Evolutionary conservation across 1,140 invertebrate genomes (phyloP), one percentile per base, ranked within the genome.

Genomic region (Latrodectus geometricus): DNA sequence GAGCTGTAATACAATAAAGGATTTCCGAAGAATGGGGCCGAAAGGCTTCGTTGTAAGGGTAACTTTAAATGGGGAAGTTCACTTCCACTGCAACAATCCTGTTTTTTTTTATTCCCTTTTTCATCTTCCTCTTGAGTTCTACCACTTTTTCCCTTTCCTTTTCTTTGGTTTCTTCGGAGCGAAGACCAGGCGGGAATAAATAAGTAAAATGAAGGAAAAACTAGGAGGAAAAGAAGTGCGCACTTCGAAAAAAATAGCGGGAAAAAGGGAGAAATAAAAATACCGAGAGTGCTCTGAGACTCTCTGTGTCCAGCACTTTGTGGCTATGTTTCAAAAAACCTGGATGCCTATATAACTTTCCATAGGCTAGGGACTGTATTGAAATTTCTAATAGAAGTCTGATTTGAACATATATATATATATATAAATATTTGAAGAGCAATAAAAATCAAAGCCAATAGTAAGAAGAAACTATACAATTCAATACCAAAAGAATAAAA

Each of bases 321-420:
- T 83, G 80, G 80, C 80, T 74, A 70, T 83, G 80, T 83, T 83
- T 83, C 80, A 65, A 74, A 66, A 65, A 74, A 83, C 74, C 70
- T 68, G 68, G n/a, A 61, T 74, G 70, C 72, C 80, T 74, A 83
- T 83, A 81, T 56, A 48, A 50, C 68, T 56, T 3, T 8, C n/a
- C 4, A 61, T 17, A 61, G 11, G 54, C 35, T 35, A 5, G 35
- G 35, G 35, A 35, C 35, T 35, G 35, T 35, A 35, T 35, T 35
- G 35, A 35, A 35, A 35, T 35, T 35, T 35, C 35, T 35, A 35
- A 35, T 35, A 35, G 35, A 35, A 35, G 5, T 35, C 35, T 35
- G 35, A n/a, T n/a, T n/a, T n/a, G n/a, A n/a, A n/a, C n/a, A n/a
- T n/a, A n/a, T n/a, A n/a, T n/a, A n/a, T n/a, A n/a, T n/a, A n/a